Conservation (phyloP, 2,888 invertebrate genomes). For the Cosmia trapezina region DNA sequence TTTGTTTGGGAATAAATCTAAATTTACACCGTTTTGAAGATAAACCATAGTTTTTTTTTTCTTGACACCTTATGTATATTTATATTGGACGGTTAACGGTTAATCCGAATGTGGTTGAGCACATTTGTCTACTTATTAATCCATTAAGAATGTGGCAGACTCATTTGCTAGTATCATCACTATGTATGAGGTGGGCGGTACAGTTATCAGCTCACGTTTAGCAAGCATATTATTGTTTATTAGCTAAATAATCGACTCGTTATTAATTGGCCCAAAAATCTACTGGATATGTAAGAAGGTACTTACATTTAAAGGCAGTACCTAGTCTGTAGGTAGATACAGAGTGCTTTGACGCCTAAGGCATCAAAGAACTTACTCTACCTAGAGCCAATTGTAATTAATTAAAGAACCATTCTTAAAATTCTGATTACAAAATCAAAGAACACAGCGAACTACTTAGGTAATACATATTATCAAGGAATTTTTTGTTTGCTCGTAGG, state of each 20-base stretch:
- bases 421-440: background rate
- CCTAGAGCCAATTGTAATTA: too few species aligned
- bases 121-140: slow-evolving; percentile 57
- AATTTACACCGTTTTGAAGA: slow-evolving; percentile 31
- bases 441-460: too few species aligned
- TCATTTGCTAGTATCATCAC: slow-evolving; percentile 44
- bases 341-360: background rate
- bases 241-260: slow-evolving; percentile 22
- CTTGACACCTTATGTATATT: background rate
- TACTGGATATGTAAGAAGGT: background rate
- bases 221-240: background rate
- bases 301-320: background rate
- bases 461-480: too few species aligned
- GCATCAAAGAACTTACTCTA: background rate
- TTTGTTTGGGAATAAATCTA: slow-evolving; percentile 39
- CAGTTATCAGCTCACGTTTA: slow-evolving; percentile 36
- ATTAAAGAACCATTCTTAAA: background rate
- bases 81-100: slow-evolving; percentile 44
- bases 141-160: slow-evolving; percentile 50
- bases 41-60: slow-evolving; percentile 2
- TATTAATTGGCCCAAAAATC: slow-evolving; percentile 9
- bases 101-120: slow-evolving; percentile 13
- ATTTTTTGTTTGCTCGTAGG: too few species aligned
- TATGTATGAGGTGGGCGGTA: slow-evolving; percentile 31
- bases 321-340: background rate